Evolutionary conservation across 23 tunicate genomes (phyloP).

Genomic region (Clavelina lepadiformis): DNA sequence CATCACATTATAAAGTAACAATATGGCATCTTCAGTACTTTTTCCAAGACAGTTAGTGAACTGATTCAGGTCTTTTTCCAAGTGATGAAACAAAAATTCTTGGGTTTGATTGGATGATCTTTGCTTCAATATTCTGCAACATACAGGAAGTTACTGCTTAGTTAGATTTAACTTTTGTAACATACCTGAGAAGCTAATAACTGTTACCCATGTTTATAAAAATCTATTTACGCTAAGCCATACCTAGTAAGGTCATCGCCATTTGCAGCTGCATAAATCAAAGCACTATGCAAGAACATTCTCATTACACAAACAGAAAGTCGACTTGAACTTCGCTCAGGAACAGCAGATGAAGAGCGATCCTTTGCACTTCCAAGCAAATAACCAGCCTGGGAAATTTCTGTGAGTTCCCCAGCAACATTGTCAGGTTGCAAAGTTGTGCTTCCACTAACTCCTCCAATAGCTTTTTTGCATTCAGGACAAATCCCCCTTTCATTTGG

Average conservation of each 20-base stretch:
- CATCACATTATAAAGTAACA: conserved; percentile 26
- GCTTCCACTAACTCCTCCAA: conserved; percentile 29
- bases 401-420: conserved; percentile 29
- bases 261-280: neutral
- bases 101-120: neutral
- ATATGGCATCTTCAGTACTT: conserved; percentile 18
- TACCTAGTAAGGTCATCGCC: too few relatives aligned
- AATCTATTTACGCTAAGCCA: too few relatives aligned
- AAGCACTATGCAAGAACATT: conserved; percentile 33
- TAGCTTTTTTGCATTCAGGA: conserved; percentile 43
- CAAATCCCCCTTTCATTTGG: conserved; percentile 16
- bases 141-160: too few relatives aligned
- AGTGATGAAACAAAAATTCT: conserved; percentile 15
- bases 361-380: conserved; percentile 17
- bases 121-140: too few relatives aligned
- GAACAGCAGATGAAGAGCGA: conserved; percentile 3
- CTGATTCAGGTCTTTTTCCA: conserved; percentile 22
- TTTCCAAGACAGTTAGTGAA: conserved; percentile 19
- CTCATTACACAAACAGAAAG: conserved; percentile 27
- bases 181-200: too few relatives aligned
- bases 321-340: conserved; percentile 22
- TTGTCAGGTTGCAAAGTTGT: conserved; percentile 27
- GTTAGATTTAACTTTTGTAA: too few relatives aligned
- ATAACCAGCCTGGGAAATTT: conserved; percentile 51
- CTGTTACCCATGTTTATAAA: too few relatives aligned